These are phyloP conservation scores for Euphydryas editha DNA, from an alignment of 2,888 invertebrate genomes.

Conservation along the genomic window DNA sequence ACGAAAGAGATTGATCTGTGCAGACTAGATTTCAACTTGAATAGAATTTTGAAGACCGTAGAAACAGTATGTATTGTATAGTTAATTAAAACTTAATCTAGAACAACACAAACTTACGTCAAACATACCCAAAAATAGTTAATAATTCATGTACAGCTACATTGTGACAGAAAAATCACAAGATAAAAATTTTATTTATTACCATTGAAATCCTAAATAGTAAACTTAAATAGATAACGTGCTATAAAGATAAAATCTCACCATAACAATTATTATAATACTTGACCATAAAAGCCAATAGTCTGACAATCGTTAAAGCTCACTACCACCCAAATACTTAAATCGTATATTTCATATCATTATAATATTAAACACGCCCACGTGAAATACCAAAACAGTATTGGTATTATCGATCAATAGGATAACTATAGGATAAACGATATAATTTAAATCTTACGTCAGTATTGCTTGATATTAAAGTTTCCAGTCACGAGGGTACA, in stretches of 20 bases:
- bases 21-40: too few species aligned
- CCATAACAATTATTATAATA: conserved; percentile 20
- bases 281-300: conserved; percentile 23
- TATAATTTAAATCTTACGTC: conserved; percentile 38
- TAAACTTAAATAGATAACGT: not conserved
- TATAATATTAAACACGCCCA: conserved; percentile 36
- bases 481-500: conserved; percentile 37
- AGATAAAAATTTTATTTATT: not conserved
- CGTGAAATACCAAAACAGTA: conserved; percentile 35
- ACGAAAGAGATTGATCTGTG: too few species aligned
- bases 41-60: too few species aligned
- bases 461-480: conserved; percentile 33
- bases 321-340: conserved; percentile 22
- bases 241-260: not conserved
- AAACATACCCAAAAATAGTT: too few species aligned
- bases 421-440: conserved; percentile 34
- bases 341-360: conserved; percentile 34
- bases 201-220: not conserved
- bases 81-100: too few species aligned
- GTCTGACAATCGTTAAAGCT: conserved; percentile 14
- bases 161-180: too few species aligned
- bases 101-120: too few species aligned
- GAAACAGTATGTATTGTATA: too few species aligned
- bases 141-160: too few species aligned
- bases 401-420: conserved; percentile 33